Base-by-base conservation (phyloP, 2,797 vertebrate species). In the Falco cherrug region DNA sequence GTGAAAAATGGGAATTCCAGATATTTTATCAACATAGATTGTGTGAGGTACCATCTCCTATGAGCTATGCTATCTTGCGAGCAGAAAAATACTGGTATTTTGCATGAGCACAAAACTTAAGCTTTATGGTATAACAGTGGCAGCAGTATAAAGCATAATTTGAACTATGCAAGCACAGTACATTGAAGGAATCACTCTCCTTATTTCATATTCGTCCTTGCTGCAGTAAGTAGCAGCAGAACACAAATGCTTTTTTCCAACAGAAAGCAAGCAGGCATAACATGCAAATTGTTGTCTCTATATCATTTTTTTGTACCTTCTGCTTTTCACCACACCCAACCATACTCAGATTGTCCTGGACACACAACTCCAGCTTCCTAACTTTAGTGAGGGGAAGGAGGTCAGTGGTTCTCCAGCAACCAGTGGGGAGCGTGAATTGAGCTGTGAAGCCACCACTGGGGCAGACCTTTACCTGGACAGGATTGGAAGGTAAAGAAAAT, bases 331-430 rank as follows among this genome's bases (percentile, higher is more conserved):
- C 19, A 29, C n/a, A 53, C 16, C 35, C 56, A 61, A 5, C 15
- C 47, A 68, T 0, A 35, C 24, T 5, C 78, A 70, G 19, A 48
- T 70, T 74, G 48, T 70, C 33, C 41, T 14, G 25, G 50, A 79
- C 1, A 15, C 6, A 57, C 63, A 89, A 43, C 20, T 63, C 33
- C 19, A 73, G 47, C 22, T 54, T 65, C 67, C 26, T 59, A 37
- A 39, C 64, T 74, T 67, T 9, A 21, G 17, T 10, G 7, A 89
- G 9, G 16, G 15, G 17, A 53, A 84, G 45, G 43, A 35, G 57
- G 71, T 37, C 51, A 77, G 17, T 0, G 0, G 4, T 51, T 64
- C 43, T 33, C 2, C 39, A 7, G 16, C 22, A 51, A 22, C 13
- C 51, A 80, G 8, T 14, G 50, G 16, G 53, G 80, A 88, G 26